phyloP scores from a whole-genome alignment of 1,140 invertebrate genomes.

The Conus betulinus region DNA sequence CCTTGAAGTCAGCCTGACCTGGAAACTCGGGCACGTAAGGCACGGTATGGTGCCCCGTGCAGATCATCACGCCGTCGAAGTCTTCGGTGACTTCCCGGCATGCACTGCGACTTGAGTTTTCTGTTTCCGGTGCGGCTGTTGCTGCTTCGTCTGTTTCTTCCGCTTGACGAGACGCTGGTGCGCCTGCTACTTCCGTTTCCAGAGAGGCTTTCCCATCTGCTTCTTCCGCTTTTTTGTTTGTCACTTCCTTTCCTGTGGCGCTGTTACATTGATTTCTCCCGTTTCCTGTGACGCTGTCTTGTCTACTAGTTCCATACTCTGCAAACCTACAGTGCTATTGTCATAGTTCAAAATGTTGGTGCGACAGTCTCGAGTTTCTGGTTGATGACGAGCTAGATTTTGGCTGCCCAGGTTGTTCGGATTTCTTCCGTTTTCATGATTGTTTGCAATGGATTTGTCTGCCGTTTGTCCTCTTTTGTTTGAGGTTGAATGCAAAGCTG shows the following conservation, averaged over 20 bases:
- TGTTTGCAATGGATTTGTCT: too few species aligned
- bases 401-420: too few species aligned
- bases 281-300: background rate
- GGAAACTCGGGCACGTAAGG: conserved; percentile 71
- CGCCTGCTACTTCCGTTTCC: background rate
- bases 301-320: too few species aligned
- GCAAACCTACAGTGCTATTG: too few species aligned
- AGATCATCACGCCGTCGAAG: conserved; percentile 75
- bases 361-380: too few species aligned
- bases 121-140: background rate
- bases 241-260: background rate
- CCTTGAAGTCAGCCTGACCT: conserved; percentile 74
- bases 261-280: background rate
- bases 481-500: too few species aligned
- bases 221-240: background rate
- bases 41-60: conserved; percentile 73
- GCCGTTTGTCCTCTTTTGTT: too few species aligned
- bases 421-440: too few species aligned
- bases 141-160: too few species aligned
- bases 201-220: background rate
- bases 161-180: too few species aligned
- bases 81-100: conserved; percentile 51
- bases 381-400: too few species aligned
- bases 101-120: conserved; percentile 7
- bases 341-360: too few species aligned